phyloP scores from a whole-genome alignment of 2,888 invertebrate species.

The Gonocerus acuteangulatus region DNA sequence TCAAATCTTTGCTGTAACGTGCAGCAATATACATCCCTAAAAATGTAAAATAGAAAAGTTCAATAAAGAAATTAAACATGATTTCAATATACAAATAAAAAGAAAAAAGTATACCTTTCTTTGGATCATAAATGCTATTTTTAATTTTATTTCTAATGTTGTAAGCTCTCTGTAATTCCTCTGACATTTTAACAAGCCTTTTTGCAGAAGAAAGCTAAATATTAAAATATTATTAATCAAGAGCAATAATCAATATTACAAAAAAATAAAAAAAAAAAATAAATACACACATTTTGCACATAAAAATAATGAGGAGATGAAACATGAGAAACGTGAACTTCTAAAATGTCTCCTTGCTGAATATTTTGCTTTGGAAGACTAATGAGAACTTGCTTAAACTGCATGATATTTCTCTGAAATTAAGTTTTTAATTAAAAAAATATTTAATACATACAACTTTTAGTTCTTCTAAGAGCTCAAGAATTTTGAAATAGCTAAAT shows the following conservation, averaged over 20 bases:
- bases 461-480: too few relatives aligned
- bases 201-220: slow-evolving; percentile 1
- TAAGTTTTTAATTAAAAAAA: too few relatives aligned
- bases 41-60: slow-evolving; percentile 17
- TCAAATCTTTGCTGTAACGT: slow-evolving; percentile 41
- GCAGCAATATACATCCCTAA: slow-evolving; percentile 52
- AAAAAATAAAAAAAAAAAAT: background rate
- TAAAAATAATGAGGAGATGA: slow-evolving; percentile 59
- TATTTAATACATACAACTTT: too few relatives aligned
- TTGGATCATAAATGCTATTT: slow-evolving; percentile 11
- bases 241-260: background rate
- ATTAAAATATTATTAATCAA: background rate
- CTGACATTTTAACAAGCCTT: background rate
- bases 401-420: too few relatives aligned
- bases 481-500: too few relatives aligned
- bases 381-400: background rate
- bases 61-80: background rate
- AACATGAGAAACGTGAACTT: slow-evolving; percentile 53
- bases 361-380: slow-evolving; percentile 34
- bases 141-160: background rate
- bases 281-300: slow-evolving; percentile 52
- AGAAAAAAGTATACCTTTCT: slow-evolving; percentile 1
- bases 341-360: slow-evolving; percentile 44
- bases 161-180: slow-evolving; percentile 16
- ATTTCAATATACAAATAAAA: background rate